phyloP scores from a whole-genome alignment of 2,888 invertebrate genomes.

The Melieria crassipennis region DNA sequence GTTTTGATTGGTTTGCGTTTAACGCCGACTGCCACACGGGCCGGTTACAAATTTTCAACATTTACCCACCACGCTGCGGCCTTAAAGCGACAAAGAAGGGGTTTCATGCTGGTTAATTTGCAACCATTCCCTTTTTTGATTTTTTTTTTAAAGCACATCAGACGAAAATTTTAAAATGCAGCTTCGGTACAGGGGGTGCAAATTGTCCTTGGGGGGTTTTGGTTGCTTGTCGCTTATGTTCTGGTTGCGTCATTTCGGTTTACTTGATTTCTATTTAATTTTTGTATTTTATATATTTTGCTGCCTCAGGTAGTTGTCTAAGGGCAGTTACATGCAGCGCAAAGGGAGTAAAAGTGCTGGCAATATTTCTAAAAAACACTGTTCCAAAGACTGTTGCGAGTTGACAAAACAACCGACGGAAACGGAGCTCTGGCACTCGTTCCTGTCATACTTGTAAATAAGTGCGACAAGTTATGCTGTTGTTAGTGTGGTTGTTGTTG shows the following conservation, averaged over 20 bases:
- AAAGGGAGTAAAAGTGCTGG: not conserved
- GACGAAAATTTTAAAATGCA: no score
- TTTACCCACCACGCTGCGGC: not conserved
- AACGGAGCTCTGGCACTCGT: not conserved
- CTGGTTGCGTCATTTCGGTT: constrained; percentile 26
- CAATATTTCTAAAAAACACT: not conserved
- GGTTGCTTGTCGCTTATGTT: constrained; percentile 27
- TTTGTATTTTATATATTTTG: not conserved
- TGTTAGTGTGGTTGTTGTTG: not conserved
- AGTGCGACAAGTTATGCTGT: no score
- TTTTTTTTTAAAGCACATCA: not conserved
- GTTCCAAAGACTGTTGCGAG: not conserved
- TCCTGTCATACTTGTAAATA: not conserved
- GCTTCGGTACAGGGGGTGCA: constrained; percentile 3
- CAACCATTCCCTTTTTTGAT: constrained; percentile 28
- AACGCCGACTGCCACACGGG: not conserved
- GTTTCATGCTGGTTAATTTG: constrained; percentile 39
- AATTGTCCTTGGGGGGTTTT: constrained; percentile 35
- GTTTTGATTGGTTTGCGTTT: constrained; percentile 53
- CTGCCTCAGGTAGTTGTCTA: not conserved
- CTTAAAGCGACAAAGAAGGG: constrained; percentile 9
- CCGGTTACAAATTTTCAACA: not conserved
- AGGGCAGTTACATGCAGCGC: constrained; percentile 2
- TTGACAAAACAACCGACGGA: not conserved
- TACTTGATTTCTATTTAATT: constrained; percentile 13